phyloP scores from a whole-genome alignment of 2,888 invertebrate genomes.

The Brachyptera putata region DNA sequence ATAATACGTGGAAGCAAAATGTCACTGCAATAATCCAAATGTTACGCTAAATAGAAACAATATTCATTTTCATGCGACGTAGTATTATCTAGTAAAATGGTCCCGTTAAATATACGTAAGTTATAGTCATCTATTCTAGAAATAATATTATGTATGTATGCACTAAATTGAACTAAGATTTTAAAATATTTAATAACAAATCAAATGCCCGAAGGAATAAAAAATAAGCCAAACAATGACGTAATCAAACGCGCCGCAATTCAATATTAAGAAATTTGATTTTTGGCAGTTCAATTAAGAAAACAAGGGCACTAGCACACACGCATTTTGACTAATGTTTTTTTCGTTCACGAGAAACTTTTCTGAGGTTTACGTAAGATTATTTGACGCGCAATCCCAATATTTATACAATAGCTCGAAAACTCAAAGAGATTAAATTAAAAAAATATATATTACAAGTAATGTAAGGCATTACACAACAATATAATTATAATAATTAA shows the following conservation, averaged over 20 bases:
- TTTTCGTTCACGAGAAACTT: background rate
- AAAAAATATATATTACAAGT: background rate
- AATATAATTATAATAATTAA: background rate
- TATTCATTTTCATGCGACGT: no score
- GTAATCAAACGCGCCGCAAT: background rate
- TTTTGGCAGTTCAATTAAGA: background rate
- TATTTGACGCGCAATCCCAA: no score
- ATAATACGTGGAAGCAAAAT: no score
- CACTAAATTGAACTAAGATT: background rate
- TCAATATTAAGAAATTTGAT: background rate
- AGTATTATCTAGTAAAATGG: no score
- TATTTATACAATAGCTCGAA: no score
- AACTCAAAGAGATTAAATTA: no score
- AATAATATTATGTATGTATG: no score
- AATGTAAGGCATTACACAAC: background rate
- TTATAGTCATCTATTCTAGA: no score
- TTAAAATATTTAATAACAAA: background rate
- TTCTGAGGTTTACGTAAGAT: no score
- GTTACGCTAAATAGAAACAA: no score
- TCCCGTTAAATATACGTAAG: no score
- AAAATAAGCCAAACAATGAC: background rate
- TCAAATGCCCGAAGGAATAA: background rate
- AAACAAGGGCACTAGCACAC: background rate
- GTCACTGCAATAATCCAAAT: no score
- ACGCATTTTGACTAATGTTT: background rate